These are phyloP conservation scores for Salvelinus alpinus DNA, from an alignment of 2,113 vertebrate species.

Conservation along the genomic window DNA sequence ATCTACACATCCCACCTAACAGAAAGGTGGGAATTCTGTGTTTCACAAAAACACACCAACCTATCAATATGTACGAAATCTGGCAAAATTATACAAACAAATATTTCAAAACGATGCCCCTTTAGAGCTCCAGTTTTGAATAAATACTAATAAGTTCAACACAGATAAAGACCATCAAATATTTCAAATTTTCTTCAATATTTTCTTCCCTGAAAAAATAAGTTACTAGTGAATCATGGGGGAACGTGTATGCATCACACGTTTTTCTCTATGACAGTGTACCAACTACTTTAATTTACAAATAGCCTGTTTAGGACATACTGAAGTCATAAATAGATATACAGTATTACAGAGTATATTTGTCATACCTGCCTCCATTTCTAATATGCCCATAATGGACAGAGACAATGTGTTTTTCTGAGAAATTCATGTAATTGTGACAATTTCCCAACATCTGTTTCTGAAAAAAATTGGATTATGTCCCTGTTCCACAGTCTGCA, in stretches of 20 bases:
- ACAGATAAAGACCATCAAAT: not conserved
- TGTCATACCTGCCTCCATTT: not conserved
- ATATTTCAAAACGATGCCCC: not conserved
- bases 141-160: not conserved
- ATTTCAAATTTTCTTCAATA: not conserved
- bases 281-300: not conserved
- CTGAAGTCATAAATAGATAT: not conserved
- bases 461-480: not conserved
- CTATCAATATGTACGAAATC: not conserved
- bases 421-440: constrained; percentile 7
- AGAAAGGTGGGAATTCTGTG: not conserved
- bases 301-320: not conserved
- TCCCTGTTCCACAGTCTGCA: not conserved
- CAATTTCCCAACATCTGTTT: constrained; percentile 8
- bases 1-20: not conserved
- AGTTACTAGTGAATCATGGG: not conserved
- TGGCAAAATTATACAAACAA: not conserved
- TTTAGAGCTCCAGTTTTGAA: not conserved
- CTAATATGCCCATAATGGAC: constrained; percentile 8
- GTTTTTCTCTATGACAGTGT: not conserved
- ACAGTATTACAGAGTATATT: no score
- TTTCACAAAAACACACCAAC: not conserved
- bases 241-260: not conserved
- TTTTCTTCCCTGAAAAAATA: not conserved
- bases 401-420: not conserved